Conservation (phyloP, 2,113 vertebrate species). For the Carassius auratus region DNA sequence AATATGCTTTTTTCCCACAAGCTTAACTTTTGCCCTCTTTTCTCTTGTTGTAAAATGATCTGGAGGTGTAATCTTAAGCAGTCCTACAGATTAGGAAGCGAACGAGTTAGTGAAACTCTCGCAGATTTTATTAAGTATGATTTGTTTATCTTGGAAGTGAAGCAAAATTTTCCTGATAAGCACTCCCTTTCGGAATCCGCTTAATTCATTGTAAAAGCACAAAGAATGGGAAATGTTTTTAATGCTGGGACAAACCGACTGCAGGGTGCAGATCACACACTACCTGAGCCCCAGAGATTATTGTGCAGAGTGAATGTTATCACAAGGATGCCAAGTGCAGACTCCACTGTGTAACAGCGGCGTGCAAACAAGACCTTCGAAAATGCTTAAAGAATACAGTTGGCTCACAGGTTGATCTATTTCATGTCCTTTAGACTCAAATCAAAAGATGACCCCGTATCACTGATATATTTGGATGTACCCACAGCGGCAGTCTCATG, state of each 20-base stretch:
- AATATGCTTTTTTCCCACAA: conserved; percentile 68
- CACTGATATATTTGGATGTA: conserved; percentile 66
- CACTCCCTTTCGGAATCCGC: conserved; percentile 75
- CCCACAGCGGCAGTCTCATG: conserved; percentile 58
- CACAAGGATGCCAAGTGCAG: conserved; percentile 71
- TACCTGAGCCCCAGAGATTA: conserved; percentile 80
- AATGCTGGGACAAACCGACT: conserved; percentile 75
- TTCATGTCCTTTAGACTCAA: conserved; percentile 57
- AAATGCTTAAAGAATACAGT: conserved; percentile 78
- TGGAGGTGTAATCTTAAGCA: conserved; percentile 75
- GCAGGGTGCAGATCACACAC: conserved; percentile 79
- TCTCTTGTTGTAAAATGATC: conserved; percentile 73
- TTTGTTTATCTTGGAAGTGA: conserved; percentile 73
- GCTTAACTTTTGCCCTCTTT: conserved; percentile 73
- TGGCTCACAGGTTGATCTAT: conserved; percentile 76
- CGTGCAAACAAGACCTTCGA: conserved; percentile 60
- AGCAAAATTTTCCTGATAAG: conserved; percentile 66
- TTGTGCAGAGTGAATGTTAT: conserved; percentile 77
- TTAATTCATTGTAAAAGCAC: conserved; percentile 79
- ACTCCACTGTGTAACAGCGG: conserved; percentile 72
- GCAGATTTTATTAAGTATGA: conserved; percentile 75
- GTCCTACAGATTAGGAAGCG: conserved; percentile 70
- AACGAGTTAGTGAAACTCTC: conserved; percentile 73
- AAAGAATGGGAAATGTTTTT: conserved; percentile 75
- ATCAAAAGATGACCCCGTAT: conserved; percentile 73